Conservation (phyloP, 1,140 invertebrate species). For the Cydia pomonella region DNA sequence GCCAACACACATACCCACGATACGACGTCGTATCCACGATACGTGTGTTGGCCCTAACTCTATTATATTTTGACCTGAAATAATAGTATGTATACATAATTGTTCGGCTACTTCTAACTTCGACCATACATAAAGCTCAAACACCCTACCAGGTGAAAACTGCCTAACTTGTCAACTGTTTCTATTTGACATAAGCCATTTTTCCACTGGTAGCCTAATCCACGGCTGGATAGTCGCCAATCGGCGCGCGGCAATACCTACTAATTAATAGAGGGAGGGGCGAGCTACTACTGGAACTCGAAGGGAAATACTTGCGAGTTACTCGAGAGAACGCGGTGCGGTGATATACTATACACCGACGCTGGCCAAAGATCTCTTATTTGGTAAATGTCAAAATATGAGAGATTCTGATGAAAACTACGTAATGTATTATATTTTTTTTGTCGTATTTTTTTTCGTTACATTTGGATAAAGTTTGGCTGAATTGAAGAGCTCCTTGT, state of each 20-base stretch:
- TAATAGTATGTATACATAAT: too few relatives aligned
- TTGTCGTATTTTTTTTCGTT: too few relatives aligned
- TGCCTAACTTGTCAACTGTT: not conserved
- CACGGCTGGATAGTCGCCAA: constrained; percentile 59
- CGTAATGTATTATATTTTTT: too few relatives aligned
- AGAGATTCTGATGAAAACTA: not conserved
- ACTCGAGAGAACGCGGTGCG: not conserved
- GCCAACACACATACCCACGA: too few relatives aligned
- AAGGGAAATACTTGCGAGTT: constrained; percentile 36
- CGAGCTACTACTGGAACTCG: constrained; percentile 51
- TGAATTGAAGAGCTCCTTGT: too few relatives aligned
- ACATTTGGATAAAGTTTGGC: too few relatives aligned
- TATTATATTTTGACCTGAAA: too few relatives aligned
- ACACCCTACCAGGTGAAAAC: constrained; percentile 32
- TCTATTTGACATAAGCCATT: not conserved
- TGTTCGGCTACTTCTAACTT: constrained; percentile 22
- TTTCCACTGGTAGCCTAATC: not conserved
- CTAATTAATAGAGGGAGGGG: constrained; percentile 70
- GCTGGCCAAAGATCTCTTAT: too few relatives aligned
- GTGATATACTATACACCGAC: too few relatives aligned
- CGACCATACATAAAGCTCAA: constrained; percentile 20
- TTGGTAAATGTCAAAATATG: too few relatives aligned
- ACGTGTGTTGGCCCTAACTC: too few relatives aligned
- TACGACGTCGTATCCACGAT: too few relatives aligned
- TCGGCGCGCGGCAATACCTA: constrained; percentile 57